phyloP scores from a whole-genome alignment of 2,113 vertebrate genomes.

The Siniperca chuatsi region DNA sequence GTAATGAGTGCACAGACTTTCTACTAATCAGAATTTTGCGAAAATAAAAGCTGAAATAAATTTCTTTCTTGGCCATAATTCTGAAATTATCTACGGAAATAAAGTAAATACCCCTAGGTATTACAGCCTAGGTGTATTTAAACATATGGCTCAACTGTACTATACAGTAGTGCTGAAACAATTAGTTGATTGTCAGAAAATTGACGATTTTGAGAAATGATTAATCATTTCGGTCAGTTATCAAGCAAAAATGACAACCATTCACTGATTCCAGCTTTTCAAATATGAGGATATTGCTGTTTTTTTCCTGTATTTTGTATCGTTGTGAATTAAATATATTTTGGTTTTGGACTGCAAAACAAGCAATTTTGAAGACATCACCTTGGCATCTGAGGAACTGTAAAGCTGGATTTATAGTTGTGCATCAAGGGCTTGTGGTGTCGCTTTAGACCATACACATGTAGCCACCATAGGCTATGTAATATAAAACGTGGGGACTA shows the following conservation, averaged over 20 bases:
- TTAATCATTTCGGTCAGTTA: neutral
- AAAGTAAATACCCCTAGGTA: too few species aligned
- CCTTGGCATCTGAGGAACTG: neutral
- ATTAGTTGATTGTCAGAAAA: neutral
- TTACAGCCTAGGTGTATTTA: too few species aligned
- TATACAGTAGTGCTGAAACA: neutral
- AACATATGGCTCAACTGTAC: too few species aligned
- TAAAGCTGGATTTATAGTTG: neutral
- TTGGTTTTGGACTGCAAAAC: neutral
- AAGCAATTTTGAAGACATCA: neutral
- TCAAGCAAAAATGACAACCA: neutral
- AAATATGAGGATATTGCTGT: neutral
- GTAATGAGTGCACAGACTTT: neutral
- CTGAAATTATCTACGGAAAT: too few species aligned
- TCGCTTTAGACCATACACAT: neutral
- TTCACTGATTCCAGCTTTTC: neutral
- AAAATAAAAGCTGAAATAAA: too few species aligned
- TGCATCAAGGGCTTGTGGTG: neutral
- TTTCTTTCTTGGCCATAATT: too few species aligned
- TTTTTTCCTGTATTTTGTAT: neutral
- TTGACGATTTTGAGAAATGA: neutral
- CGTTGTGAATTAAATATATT: neutral
- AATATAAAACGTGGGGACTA: too few species aligned
- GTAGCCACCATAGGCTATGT: too few species aligned
- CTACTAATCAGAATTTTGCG: neutral